Base-by-base conservation (phyloP, 53 echinoderm and acorn worm genomes). In the Holothuria scabra region DNA sequence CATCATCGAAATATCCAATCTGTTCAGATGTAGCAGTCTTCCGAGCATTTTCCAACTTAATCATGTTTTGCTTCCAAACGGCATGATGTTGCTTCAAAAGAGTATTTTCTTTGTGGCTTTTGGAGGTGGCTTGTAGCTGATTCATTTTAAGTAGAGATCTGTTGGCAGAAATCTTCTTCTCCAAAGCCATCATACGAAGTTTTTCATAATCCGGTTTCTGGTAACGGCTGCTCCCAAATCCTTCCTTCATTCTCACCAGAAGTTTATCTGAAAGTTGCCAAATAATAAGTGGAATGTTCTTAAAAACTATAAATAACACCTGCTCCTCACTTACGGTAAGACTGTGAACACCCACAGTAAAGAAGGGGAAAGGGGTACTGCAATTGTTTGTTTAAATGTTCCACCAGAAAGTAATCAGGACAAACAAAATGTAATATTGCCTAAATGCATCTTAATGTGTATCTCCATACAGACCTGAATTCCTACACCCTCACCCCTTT, bases 81-180 rank as follows among this genome's bases (percentile, higher is more conserved):
- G 85, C 74, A 37, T 75, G 31, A 60, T 96, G 96, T 72, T 97
- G 97, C 84, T 97, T 94, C 59, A 97, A 66, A 58, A 92, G 76
- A 20, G 90, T 92, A 58, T 83, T 92, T 78, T 97, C 94, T 46
- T 91, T 87, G 63, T 90, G 92, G 11, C 84, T 86, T 38, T 87
- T 88, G 46, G 94, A 90, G 84, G 37, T 59, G 16, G 85, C 59
- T 60, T 89, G 52, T 16, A 89, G 70, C 49, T 85, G 57, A 52
- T 89, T 89, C 90, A 89, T 89, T 65, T 89, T 89, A n/a, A 89
- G 71, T 38, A 97, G 89, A 13, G 94, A 92, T 60, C 86, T 84
- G 65, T 97, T 97, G 65, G 88, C 97, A 5, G 92, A 60, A 41
- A 97, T 88, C 56, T 90, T 91, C 80, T 94, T 92, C 67, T 97